Evolutionary conservation across 2,113 vertebrate genomes (phyloP), one percentile per base, ranked within the genome.

Genomic region (Scolopax mira): DNA sequence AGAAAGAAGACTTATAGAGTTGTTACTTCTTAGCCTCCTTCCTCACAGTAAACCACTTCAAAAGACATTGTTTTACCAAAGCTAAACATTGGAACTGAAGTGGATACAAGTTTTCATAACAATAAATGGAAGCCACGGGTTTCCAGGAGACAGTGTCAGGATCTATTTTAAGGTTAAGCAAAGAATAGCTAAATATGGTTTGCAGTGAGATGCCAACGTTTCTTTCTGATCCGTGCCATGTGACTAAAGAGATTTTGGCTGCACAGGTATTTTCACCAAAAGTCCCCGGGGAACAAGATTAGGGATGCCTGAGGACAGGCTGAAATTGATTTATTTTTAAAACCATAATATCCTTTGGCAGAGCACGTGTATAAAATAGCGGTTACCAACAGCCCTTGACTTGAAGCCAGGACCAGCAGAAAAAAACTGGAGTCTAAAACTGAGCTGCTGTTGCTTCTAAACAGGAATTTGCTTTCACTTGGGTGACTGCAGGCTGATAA

Each of bases 101-200:
- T 33, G 66, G 57, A 88, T 11, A 0, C 28, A 17, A 60, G 66
- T 54, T 79, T 60, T 89, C 58, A 39, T 65, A 94, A 91, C 79
- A 95, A 91, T 72, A 84, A 96, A 89, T 75, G 90, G 65, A 88
- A 91, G 91, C 12, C 0, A 4, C 0, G 1, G 54, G 85, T 90
- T 96, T 96, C 90, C 93, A 91, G 81, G 91, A 88, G 75, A 46
- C 81, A 1, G 46, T 37, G 92, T 93, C 94, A 92, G 82, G 57
- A 44, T 90, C 96, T 97, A 94, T 96, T 95, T 95, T 95, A 83
- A 95, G 93, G 49, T 46, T 67, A 52, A 57, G 87, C 54, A 39
- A 72, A 94, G 89, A 92, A 93, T 78, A 90, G 69, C 93, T 95
- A 96, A 96, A 94, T 94, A 93, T 92, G 90, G 93, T 91, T 94